A percentile compares a stretch with the other conserved stretches of the same genome.
Conservation (phyloP, 2,113 vertebrate genomes). For the Pandion haliaetus region DNA sequence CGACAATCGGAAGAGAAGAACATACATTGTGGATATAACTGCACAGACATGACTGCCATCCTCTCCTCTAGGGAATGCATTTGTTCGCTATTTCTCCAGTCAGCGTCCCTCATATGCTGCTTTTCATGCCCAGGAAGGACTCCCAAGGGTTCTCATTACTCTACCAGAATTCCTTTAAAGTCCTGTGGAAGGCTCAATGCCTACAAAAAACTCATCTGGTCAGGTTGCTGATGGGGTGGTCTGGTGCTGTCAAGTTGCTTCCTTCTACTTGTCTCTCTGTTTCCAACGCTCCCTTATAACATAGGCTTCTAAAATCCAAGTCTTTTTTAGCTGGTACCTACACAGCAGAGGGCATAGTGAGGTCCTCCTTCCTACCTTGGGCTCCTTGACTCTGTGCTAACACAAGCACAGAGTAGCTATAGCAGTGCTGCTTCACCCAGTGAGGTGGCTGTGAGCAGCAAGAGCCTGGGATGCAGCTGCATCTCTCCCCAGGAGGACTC, state of each 20-base stretch:
- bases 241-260: not conserved
- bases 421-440: not conserved
- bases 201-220: not conserved
- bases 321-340: not conserved
- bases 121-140: not conserved
- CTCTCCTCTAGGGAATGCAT: not conserved
- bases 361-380: not conserved
- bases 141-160: not conserved
- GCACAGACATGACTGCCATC: not conserved
- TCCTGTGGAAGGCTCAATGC: not conserved
- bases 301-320: not conserved
- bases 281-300: not conserved
- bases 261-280: not conserved
- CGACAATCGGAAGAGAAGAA: not conserved
- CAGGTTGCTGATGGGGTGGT: too few relatives aligned
- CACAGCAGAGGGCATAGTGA: not conserved
- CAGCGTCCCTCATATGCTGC: not conserved
- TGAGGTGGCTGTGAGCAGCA: not conserved
- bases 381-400: too few relatives aligned
- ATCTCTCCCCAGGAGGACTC: not conserved
- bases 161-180: not conserved
- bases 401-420: not conserved
- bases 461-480: not conserved
- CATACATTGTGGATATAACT: rapidly evolving
- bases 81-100: not conserved